Evolutionary conservation across 64 coral and sea anemone genomes (phyloP), one percentile per base, ranked within the genome.

Genomic region (Stylophora pistillata): DNA sequence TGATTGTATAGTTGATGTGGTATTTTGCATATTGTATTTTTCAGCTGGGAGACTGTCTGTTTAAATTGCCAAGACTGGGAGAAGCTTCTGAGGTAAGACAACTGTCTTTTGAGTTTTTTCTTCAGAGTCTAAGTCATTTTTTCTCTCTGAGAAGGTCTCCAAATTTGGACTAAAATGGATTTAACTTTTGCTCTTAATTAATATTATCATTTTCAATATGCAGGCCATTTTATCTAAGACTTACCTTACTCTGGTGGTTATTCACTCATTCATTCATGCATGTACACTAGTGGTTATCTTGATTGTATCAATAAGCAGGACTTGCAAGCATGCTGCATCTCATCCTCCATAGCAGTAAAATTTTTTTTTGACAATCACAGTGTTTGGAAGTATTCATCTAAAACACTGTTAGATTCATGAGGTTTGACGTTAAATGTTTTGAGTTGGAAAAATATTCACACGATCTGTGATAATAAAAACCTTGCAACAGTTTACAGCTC

Each of bases 11-110:
- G 66, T 73, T 76, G 55, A 64, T 58, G 29, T 74, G 78, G 56
- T 28, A 78, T 68, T 82, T 70, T 29, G 52, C 68, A 62, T 74
- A 58, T 27, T 90, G 61, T 53, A 52, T 85, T 28, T 91, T 85
- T 72, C 58, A 91, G 90, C 74, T 91, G 90, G 90, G 90, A 85
- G 55, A 91, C 90, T 78, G 71, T 91, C 23, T 91, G 90, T 71
- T 54, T 74, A 52, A 86, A 74, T 56, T 66, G n/a, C 31, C 56
- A 86, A 10, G 90, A 91, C 30, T 91, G 90, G 90, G 60, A 91
- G 30, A 76, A 74, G 34, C 69, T 91, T 34, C 74, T 91, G 81
- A 91, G 78, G 90, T 91, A 72, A 82, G 7, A 56, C 16, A 78
- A 10, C 33, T 53, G 17, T 10, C 16, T 81, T 18, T 81, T 47